phyloP scores from a whole-genome alignment of 2,113 vertebrate genomes.

The Lepisosteus oculatus region DNA sequence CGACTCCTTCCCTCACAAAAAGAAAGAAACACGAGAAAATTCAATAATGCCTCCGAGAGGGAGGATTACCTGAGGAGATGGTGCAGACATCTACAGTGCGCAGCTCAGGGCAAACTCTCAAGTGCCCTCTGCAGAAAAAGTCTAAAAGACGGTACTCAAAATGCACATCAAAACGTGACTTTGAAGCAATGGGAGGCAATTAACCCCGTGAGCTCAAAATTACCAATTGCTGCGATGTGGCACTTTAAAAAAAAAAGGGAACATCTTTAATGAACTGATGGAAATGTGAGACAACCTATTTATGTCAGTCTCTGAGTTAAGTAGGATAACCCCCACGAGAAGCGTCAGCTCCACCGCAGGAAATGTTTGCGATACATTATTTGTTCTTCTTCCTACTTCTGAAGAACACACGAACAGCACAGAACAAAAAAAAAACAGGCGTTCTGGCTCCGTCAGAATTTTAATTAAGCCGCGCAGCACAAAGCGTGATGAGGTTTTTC shows the following conservation, averaged over 20 bases:
- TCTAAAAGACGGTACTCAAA: constrained; percentile 73
- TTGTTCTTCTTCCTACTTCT: constrained; percentile 59
- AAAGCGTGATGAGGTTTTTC: constrained; percentile 61
- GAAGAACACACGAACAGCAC: constrained; percentile 58
- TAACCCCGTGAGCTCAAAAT: constrained; percentile 65
- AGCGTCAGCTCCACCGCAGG: constrained; percentile 56
- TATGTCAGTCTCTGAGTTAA: constrained; percentile 73
- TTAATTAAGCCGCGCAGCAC: constrained; percentile 60
- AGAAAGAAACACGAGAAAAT: constrained; percentile 75
- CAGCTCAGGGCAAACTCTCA: constrained; percentile 68
- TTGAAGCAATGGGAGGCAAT: constrained; percentile 75
- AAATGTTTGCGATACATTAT: constrained; percentile 60
- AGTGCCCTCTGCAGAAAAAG: constrained; percentile 66
- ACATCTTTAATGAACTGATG: constrained; percentile 62
- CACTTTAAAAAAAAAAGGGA: constrained; percentile 55
- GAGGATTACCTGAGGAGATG: constrained; percentile 74
- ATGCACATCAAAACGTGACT: constrained; percentile 74
- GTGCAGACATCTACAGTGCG: constrained; percentile 54
- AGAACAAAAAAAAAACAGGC: constrained; percentile 57
- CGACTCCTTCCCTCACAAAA: constrained; percentile 60
- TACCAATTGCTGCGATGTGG: constrained; percentile 66
- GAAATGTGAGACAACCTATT: constrained; percentile 70
- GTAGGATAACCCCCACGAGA: constrained; percentile 66
- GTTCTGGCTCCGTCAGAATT: constrained; percentile 51
- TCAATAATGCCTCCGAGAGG: constrained; percentile 78